These are phyloP conservation scores for Lindbergichthys nudifrons DNA, from an alignment of 2,797 vertebrate species.

Conservation along the genomic window DNA sequence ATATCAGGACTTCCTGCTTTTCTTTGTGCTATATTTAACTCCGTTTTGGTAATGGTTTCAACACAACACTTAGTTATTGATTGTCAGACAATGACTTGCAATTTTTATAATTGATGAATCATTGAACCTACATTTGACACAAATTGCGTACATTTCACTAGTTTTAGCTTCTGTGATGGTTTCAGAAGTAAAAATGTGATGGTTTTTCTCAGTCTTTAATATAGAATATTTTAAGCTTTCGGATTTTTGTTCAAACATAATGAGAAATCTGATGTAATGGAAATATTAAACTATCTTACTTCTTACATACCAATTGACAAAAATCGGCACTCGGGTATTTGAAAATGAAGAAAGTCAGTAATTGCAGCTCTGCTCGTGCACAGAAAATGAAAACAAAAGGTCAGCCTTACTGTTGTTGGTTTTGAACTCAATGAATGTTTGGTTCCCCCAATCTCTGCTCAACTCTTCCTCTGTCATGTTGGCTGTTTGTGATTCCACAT, in stretches of 20 bases:
- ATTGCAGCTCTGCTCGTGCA: no score
- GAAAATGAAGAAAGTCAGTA: background rate
- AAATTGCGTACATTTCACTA: background rate
- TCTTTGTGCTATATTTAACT: background rate
- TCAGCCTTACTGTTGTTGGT: slow-evolving; percentile 34
- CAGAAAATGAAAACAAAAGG: background rate
- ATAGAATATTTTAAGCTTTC: background rate
- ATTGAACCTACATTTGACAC: no score
- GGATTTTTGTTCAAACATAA: background rate
- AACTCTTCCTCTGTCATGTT: slow-evolving; percentile 18
- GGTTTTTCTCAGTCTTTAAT: background rate
- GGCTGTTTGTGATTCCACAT: slow-evolving; percentile 21
- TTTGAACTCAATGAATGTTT: background rate
- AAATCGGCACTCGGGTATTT: no score
- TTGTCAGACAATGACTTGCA: background rate
- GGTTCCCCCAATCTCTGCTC: slow-evolving; percentile 8
- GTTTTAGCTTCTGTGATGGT: background rate
- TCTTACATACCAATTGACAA: background rate
- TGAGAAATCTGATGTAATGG: background rate
- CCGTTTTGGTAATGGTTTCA: no score
- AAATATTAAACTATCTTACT: background rate
- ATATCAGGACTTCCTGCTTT: background rate
- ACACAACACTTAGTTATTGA: background rate
- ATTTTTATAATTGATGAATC: no score
- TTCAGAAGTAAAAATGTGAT: background rate